phyloP scores from a whole-genome alignment of 2,888 invertebrate genomes.

The Spodoptera picta region DNA sequence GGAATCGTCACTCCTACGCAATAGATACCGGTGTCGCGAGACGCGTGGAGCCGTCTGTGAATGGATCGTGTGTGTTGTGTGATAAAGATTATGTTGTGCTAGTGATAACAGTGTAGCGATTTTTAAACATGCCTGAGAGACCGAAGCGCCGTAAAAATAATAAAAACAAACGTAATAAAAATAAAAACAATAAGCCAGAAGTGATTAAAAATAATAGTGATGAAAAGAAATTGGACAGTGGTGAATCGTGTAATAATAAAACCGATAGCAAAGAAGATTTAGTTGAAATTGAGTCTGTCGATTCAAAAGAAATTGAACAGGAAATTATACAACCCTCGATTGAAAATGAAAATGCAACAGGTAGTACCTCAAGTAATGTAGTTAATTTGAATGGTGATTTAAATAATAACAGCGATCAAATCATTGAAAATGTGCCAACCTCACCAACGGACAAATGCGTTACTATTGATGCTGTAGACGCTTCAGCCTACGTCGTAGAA shows the following conservation, averaged over 20 bases:
- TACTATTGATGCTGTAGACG: conserved; percentile 29
- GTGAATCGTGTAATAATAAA: conserved; percentile 58
- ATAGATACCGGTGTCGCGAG: conserved; percentile 73
- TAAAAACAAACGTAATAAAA: conserved; percentile 85
- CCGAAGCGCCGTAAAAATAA: conserved; percentile 83
- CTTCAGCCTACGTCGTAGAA: conserved; percentile 77
- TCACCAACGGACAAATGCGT: conserved; percentile 23
- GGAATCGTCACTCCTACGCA: conserved; percentile 77
- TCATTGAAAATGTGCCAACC: conserved; percentile 26
- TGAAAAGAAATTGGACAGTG: conserved; percentile 57
- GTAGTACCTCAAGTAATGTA: conserved; percentile 35
- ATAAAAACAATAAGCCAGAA: conserved; percentile 74
- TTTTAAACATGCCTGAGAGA: conserved; percentile 81
- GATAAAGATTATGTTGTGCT: conserved; percentile 74
- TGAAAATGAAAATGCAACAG: conserved; percentile 24
- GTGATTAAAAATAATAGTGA: conserved; percentile 65
- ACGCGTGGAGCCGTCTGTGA: conserved; percentile 67
- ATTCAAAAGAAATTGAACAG: conserved; percentile 30
- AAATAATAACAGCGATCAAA: conserved; percentile 66
- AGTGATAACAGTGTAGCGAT: conserved; percentile 79
- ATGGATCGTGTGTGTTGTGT: conserved; percentile 74
- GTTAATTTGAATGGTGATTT: conserved; percentile 61
- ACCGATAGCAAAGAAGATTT: conserved; percentile 41
- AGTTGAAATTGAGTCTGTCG: conserved; percentile 15
- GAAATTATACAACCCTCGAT: conserved; percentile 21